Evolutionary conservation across 2,113 vertebrate species (phyloP), one percentile per base, ranked within the genome.

Genomic region (Plecotus auritus): DNA sequence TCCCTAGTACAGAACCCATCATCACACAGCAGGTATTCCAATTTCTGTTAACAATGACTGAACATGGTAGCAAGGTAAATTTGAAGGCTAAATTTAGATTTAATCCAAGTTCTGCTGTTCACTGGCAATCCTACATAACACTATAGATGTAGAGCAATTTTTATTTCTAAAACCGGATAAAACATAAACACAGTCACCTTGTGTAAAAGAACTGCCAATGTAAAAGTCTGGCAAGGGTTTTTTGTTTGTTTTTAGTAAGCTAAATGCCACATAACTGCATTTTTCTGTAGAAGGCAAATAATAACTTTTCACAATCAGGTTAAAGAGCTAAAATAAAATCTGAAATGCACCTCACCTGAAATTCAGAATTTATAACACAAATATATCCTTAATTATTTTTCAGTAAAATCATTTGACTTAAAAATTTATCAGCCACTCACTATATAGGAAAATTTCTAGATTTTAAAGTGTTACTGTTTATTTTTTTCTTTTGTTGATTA

Each of bases 391-490:
- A 94, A 66, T 49, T 45, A 56, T 77, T 88, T 85, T 95, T 78
- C 14, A 74, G 11, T 70, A 72, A 80, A 88, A 78, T 81, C 81
- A 83, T 20, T 17, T 70, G 13, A 88, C n/a, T 69, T 56, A 7
- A 59, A 74, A 92, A 77, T 64, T 20, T 45, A 83, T 13, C 26
- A 93, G 45, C 64, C 59, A 61, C 9, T 61, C 59, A 94, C 26
- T 95, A 26, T 83, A 89, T 49, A 86, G 59, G 83, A 93, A 95
- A 95, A 76, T 94, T 74, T 96, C 56, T 97, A 45, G 42, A 80
- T 89, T 95, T 95, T 85, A 66, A 93, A 73, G n/a, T 37, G 2
- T 98, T 97, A 98, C 96, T 97, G 91, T 98, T 98, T 97, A 98
- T 98, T 98, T 64, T 87, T 86, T 20, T 83, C 92, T 97, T 97